phyloP scores from a whole-genome alignment of 2,113 vertebrate genomes.

The Aspiorhynchus laticeps region DNA sequence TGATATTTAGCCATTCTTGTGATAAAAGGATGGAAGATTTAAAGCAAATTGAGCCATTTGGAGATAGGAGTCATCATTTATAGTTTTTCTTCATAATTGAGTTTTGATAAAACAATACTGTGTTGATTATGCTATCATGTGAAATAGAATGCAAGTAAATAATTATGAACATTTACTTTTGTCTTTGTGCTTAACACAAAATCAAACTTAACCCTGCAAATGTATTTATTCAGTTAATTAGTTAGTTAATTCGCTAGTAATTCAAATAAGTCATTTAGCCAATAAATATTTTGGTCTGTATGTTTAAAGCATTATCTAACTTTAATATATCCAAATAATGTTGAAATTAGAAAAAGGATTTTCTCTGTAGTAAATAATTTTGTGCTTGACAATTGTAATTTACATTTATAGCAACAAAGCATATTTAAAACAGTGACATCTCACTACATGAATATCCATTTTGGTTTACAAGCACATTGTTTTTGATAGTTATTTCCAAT shows the following conservation, averaged over 20 bases:
- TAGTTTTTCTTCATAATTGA: neutral
- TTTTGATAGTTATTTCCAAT: neutral
- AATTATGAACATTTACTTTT: neutral
- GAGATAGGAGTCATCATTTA: neutral
- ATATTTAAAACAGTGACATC: neutral
- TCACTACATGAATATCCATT: neutral
- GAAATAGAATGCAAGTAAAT: neutral
- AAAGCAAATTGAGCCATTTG: neutral
- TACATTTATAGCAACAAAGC: neutral
- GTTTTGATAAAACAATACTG: neutral
- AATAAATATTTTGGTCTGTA: slow-evolving; percentile 22
- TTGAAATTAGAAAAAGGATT: neutral
- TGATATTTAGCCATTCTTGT: neutral
- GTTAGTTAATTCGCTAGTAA: too few species aligned
- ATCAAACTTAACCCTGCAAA: neutral
- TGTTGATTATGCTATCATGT: neutral
- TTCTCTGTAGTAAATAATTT: neutral
- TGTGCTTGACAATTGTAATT: neutral
- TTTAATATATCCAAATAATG: neutral
- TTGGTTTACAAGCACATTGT: neutral
- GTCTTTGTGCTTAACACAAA: neutral
- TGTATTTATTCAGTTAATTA: neutral
- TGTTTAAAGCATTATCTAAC: neutral
- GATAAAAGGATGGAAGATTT: neutral
- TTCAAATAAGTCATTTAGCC: neutral